A percentile compares a stretch with the other conserved stretches of the same genome.
These are phyloP conservation scores for Sebastes dallii DNA, from an alignment of 2,797 vertebrate genomes.

Conservation along the genomic window DNA sequence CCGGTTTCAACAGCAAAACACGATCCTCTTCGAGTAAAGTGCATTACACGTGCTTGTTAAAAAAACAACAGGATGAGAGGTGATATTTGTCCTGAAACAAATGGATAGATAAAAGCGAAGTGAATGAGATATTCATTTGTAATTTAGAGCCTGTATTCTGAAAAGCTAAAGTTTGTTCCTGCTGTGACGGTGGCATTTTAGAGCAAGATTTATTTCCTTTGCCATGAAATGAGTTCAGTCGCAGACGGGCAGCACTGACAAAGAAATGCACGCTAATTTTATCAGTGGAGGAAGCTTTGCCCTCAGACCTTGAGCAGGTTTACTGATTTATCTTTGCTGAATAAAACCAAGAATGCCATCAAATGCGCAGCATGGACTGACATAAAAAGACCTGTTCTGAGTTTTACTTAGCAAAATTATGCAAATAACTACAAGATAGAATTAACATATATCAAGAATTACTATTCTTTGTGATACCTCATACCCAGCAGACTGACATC, in stretches of 20 bases:
- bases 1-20: neutral
- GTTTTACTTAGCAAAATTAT: neutral
- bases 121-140: constrained; percentile 53
- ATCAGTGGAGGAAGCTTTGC: constrained; percentile 45
- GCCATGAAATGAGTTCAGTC: constrained; percentile 63
- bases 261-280: constrained; percentile 64
- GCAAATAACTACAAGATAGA: neutral
- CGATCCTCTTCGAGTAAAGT: neutral
- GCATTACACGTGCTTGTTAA: neutral
- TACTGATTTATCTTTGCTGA: neutral
- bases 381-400: neutral
- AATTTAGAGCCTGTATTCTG: constrained; percentile 37
- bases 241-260: constrained; percentile 49
- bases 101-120: neutral
- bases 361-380: neutral
- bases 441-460: neutral
- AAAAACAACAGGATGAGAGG: constrained; percentile 6
- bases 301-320: constrained; percentile 8
- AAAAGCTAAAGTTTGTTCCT: constrained; percentile 60
- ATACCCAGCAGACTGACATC: neutral
- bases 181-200: constrained; percentile 61
- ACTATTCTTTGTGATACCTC: neutral
- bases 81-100: constrained; percentile 36
- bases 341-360: neutral
- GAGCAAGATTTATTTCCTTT: constrained; percentile 55